These are phyloP conservation scores for Cynodonichthys magdalenae DNA, from an alignment of 2,797 vertebrate genomes.

Conservation along the genomic window DNA sequence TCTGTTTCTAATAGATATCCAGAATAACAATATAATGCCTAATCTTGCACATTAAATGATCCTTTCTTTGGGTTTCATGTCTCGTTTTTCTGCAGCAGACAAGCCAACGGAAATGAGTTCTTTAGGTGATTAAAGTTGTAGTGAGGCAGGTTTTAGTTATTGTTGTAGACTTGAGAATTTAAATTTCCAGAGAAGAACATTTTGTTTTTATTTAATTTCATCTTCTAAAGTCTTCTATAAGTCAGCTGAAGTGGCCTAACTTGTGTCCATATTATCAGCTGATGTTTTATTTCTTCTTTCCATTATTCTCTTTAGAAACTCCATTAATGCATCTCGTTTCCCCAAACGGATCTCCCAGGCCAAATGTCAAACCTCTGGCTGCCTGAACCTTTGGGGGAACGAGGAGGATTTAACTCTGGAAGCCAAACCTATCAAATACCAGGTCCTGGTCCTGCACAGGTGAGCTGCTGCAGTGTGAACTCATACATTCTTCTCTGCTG, in stretches of 20 bases:
- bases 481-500: no score
- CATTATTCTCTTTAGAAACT: constrained; percentile 41
- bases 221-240: background rate
- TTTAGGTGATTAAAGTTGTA: background rate
- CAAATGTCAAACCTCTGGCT: constrained; percentile 67
- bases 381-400: constrained; percentile 51
- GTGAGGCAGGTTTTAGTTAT: background rate
- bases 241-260: no score
- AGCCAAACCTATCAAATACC: constrained; percentile 72
- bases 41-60: background rate
- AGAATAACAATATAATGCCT: no score
- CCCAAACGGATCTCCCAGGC: constrained; percentile 66
- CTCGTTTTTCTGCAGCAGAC: background rate
- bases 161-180: no score
- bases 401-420: constrained; percentile 59
- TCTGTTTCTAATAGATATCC: no score
- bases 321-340: constrained; percentile 42
- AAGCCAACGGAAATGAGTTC: background rate
- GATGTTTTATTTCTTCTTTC: background rate
- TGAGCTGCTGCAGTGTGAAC: constrained; percentile 14
- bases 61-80: background rate
- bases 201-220: no score
- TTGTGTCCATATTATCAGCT: no score
- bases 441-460: constrained; percentile 73
- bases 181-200: no score